phyloP scores from a whole-genome alignment of 2,113 vertebrate genomes.

The Heterotilapia buettikoferi region DNA sequence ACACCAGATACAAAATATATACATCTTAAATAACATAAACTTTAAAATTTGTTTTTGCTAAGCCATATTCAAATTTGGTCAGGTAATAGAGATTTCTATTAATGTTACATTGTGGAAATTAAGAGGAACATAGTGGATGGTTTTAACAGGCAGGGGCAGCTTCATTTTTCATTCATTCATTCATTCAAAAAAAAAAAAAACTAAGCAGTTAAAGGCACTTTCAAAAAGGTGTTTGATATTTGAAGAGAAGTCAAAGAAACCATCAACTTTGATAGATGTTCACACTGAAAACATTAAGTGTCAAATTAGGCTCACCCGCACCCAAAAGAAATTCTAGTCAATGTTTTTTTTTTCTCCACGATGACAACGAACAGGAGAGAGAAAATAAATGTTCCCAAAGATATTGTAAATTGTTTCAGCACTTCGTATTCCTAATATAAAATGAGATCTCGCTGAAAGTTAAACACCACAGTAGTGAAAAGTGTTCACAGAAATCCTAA shows the following conservation, averaged over 20 bases:
- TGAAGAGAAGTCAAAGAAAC: background rate
- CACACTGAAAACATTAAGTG: background rate
- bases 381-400: background rate
- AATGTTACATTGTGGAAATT: background rate
- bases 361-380: background rate
- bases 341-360: background rate
- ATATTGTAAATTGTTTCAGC: background rate
- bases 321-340: background rate
- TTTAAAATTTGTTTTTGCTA: conserved; percentile 3
- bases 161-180: background rate
- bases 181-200: background rate
- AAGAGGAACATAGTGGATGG: background rate
- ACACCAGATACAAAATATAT: conserved; percentile 39
- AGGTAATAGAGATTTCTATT: background rate
- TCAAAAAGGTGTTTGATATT: background rate
- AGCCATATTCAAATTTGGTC: conserved; percentile 30
- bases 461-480: background rate
- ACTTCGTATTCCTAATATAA: background rate
- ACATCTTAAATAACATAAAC: conserved; percentile 23
- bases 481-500: background rate
- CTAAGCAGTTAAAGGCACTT: conserved; percentile 42
- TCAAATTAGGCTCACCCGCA: background rate
- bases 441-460: background rate
- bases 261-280: background rate
- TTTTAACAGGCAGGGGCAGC: background rate